These are phyloP conservation scores for Biston stratarius DNA, from an alignment of 2,888 invertebrate species.

Conservation along the genomic window DNA sequence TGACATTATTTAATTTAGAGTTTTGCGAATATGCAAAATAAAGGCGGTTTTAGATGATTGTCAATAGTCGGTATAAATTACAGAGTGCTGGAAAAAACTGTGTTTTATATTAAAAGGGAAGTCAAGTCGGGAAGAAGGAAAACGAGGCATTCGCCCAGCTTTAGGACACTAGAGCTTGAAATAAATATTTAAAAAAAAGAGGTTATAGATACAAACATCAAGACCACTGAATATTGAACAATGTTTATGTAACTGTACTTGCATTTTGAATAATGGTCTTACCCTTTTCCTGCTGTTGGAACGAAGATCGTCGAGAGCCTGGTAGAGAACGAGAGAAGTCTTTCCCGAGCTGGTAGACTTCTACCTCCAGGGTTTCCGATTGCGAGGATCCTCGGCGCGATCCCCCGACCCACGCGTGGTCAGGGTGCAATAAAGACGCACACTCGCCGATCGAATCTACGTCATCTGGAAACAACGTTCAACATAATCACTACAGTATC, in stretches of 20 bases:
- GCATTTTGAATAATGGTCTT: constrained; percentile 35
- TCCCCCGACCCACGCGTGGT: constrained; percentile 92
- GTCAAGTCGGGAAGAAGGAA: no score
- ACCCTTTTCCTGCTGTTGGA: constrained; percentile 90
- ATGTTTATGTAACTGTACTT: no score
- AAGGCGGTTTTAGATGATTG: no score
- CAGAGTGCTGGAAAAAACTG: neutral
- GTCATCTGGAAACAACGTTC: constrained; percentile 81
- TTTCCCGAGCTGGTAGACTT: constrained; percentile 93
- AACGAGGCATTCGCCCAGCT: no score
- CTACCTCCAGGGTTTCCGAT: constrained; percentile 94
- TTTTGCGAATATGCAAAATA: no score
- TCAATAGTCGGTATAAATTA: neutral
- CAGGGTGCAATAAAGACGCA: constrained; percentile 93
- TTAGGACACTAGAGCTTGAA: no score
- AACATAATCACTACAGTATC: constrained; percentile 7
- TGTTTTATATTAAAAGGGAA: neutral
- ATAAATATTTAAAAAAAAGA: no score
- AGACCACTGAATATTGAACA: no score
- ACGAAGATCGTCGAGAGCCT: constrained; percentile 94
- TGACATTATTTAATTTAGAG: no score
- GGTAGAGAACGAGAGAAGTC: constrained; percentile 95
- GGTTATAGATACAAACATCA: neutral
- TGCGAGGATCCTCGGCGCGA: constrained; percentile 95
- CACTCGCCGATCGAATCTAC: constrained; percentile 92